Evolutionary conservation across 2,888 invertebrate species (phyloP).

Genomic region (Andrena haemorrhoa): DNA sequence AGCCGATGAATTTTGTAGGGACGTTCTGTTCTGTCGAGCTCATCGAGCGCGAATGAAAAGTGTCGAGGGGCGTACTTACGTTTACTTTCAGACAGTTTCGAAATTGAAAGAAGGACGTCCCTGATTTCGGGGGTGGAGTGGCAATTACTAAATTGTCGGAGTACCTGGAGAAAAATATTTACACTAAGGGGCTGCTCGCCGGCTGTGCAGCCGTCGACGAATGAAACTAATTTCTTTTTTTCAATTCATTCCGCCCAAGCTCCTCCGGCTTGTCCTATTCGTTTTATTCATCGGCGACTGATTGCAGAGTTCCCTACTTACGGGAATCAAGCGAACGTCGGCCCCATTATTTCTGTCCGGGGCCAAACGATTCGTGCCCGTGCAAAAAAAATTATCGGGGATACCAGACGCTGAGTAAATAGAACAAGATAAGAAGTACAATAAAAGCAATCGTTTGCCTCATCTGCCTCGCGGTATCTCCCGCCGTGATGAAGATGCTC

Average conservation of each 20-base stretch:
- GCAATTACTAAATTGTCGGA: slow-evolving; percentile 3
- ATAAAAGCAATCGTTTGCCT: slow-evolving; percentile 52
- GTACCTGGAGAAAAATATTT: slow-evolving; percentile 11
- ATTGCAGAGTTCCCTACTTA: slow-evolving; percentile 53
- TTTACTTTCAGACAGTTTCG: not conserved
- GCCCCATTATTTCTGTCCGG: slow-evolving; percentile 46
- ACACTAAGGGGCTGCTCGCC: not conserved
- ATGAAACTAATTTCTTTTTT: slow-evolving; percentile 29
- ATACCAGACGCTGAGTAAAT: slow-evolving; percentile 48
- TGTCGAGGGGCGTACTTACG: too few species aligned
- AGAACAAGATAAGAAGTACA: slow-evolving; percentile 51
- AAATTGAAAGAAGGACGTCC: not conserved
- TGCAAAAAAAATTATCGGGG: slow-evolving; percentile 55
- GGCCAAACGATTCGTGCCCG: slow-evolving; percentile 31
- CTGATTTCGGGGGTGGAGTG: not conserved
- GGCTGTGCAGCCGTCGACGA: not conserved
- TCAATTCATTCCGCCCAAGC: slow-evolving; percentile 20
- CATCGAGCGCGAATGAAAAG: not conserved
- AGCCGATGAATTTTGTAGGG: not conserved
- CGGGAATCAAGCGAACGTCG: slow-evolving; percentile 53
- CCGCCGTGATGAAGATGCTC: slow-evolving; percentile 22
- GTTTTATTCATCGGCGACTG: slow-evolving; percentile 56
- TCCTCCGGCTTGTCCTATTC: slow-evolving; percentile 4
- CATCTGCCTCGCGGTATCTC: slow-evolving; percentile 40
- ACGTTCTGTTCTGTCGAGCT: not conserved